Evolutionary conservation across 2,797 vertebrate genomes (phyloP).

Genomic region (Neosilurus hyrtlii): DNA sequence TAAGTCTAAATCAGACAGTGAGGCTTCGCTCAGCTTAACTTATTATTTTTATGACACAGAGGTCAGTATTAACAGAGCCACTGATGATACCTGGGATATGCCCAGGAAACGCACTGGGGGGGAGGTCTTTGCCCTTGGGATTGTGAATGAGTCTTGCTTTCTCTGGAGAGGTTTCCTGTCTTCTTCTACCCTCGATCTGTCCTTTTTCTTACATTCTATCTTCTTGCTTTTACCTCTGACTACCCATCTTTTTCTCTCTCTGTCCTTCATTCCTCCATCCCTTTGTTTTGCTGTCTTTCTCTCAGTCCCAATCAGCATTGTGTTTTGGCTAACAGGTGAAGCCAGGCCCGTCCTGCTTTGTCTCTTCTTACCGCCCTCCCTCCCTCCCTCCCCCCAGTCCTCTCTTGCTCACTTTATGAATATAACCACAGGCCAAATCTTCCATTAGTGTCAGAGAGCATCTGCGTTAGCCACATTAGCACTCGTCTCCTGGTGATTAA

Average conservation of each 20-base stretch:
- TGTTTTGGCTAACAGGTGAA: conserved; percentile 72
- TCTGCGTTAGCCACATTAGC: conserved; percentile 80
- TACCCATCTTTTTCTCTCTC: neutral
- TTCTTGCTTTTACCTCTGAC: neutral
- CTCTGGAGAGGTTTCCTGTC: neutral
- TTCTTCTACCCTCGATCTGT: neutral
- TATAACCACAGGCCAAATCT: conserved; percentile 87
- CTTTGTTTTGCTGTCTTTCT: neutral
- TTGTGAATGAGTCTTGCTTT: neutral
- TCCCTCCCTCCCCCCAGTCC: neutral
- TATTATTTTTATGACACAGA: neutral
- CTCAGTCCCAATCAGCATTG: conserved; percentile 31
- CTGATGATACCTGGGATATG: neutral
- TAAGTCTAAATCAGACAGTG: neutral
- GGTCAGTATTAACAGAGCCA: neutral
- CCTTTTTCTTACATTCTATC: neutral
- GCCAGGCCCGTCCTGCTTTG: conserved; percentile 38
- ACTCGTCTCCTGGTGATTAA: conserved; percentile 83
- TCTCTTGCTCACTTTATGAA: conserved; percentile 44
- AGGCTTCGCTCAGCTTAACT: neutral
- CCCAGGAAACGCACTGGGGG: neutral
- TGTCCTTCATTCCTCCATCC: neutral
- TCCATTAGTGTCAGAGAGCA: conserved; percentile 93
- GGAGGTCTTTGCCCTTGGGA: neutral
- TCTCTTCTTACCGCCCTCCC: neutral